Evolutionary conservation across 2,888 invertebrate species (phyloP), one percentile per base, ranked within the genome.

Genomic region (Aporophyla nigra): DNA sequence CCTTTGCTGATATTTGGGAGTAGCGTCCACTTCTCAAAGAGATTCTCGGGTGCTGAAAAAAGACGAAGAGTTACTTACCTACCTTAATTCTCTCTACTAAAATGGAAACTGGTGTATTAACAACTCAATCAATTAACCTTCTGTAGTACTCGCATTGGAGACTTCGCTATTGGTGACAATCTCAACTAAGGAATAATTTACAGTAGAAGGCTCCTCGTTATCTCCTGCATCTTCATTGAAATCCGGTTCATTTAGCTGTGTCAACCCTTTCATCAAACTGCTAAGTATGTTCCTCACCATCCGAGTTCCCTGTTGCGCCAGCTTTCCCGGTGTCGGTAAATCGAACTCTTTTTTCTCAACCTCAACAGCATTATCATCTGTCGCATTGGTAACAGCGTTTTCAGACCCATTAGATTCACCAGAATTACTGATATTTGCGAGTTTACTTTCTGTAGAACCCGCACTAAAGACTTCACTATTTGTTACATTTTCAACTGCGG

Each of bases 361-460:
- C n/a, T 59, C 12, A 24, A 33, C 16, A 33, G 6, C 33, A 56
- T 49, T 19, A 43, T 49, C 14, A 1, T n/a, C 40, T 19, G 21
- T 21, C 1, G 27, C 14, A 27, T 75, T 43, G 5, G 46, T 65
- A 6, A 21, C 4, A 49, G n/a, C 24, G 49, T 19, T 71, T 56
- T n/a, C 19, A 56, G 56, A n/a, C n/a, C 12, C 12, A n/a, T 21
- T 51, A 19, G 19, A 1, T 75, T 49, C 33, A 33, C 53, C 54
- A 49, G 53, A 75, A 46, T 5, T 61, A 40, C 65, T 68, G 24
- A 14, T 61, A 62, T 49, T 62, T 40, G n/a, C 0, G 5, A 56
- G 9, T 19, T 68, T 27, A 75, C 54, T 24, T 56, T 74, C 49
- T 27, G 24, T 33, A 43, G 46, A 46, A 56, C 24, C 67, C 16